Evolutionary conservation across 2,888 invertebrate genomes (phyloP).

Genomic region (Athetis lepigone): DNA sequence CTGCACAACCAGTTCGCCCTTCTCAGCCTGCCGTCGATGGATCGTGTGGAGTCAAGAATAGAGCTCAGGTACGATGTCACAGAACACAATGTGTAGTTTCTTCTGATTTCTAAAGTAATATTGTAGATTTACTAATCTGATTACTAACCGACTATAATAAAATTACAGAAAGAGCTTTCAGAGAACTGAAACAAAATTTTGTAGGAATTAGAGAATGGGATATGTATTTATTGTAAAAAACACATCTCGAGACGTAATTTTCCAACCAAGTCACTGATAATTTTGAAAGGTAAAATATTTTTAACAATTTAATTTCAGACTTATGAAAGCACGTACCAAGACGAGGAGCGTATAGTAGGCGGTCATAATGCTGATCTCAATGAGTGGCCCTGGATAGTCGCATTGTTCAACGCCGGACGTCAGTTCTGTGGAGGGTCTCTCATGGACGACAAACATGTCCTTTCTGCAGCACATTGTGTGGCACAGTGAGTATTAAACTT

Average conservation of each 20-base stretch:
- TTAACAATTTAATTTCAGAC: slow-evolving; percentile 66
- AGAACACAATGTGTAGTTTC: not conserved
- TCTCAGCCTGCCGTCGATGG: slow-evolving; percentile 77
- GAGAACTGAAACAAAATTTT: no score
- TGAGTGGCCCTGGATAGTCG: slow-evolving; percentile 97
- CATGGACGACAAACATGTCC: slow-evolving; percentile 94
- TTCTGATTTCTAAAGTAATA: not conserved
- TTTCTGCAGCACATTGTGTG: slow-evolving; percentile 97
- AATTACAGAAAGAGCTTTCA: no score
- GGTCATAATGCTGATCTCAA: slow-evolving; percentile 95
- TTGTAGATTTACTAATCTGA: not conserved
- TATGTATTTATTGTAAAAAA: not conserved
- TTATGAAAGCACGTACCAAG: slow-evolving; percentile 83
- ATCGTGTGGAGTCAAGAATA: slow-evolving; percentile 95
- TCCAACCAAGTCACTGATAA: no score
- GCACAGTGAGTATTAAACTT: slow-evolving; percentile 92
- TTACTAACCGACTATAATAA: no score
- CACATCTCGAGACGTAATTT: no score
- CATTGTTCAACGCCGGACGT: slow-evolving; percentile 94
- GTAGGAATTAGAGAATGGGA: no score
- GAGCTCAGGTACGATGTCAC: slow-evolving; percentile 88
- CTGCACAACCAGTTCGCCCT: slow-evolving; percentile 63
- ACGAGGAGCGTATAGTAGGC: slow-evolving; percentile 96
- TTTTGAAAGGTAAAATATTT: no score
- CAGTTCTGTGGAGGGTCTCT: slow-evolving; percentile 97